A percentile compares a stretch with the other conserved stretches of the same genome.
Conservation (phyloP, 2,888 invertebrate genomes). For the Icerya purchasi region DNA sequence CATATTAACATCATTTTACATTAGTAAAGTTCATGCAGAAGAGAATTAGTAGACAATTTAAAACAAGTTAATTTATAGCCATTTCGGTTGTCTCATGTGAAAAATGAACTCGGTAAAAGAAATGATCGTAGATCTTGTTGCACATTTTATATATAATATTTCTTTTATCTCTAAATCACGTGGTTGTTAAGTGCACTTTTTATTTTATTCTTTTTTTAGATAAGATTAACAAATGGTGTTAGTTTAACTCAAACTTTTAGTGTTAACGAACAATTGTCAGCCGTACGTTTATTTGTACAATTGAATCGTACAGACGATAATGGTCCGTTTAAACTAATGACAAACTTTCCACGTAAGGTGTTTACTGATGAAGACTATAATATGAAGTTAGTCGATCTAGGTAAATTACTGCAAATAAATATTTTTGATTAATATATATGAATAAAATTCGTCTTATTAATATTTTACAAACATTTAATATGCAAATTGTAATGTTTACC, state of each 20-base stretch:
- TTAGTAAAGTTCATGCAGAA: too few relatives aligned
- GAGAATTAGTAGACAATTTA: too few relatives aligned
- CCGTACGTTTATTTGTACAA: constrained; percentile 71
- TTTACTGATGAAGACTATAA: constrained; percentile 73
- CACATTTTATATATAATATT: too few relatives aligned
- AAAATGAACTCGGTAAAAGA: too few relatives aligned
- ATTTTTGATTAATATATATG: constrained; percentile 1
- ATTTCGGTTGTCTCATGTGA: too few relatives aligned
- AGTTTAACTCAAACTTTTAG: constrained; percentile 54
- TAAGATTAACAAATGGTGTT: constrained; percentile 52
- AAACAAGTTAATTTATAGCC: too few relatives aligned
- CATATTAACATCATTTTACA: too few relatives aligned
- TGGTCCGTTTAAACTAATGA: constrained; percentile 61
- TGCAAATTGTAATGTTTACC: too few relatives aligned
- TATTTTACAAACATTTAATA: too few relatives aligned
- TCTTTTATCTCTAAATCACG: too few relatives aligned
- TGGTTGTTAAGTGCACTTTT: too few relatives aligned
- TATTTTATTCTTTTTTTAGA: constrained; percentile 32
- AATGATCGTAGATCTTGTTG: too few relatives aligned
- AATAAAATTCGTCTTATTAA: neutral
- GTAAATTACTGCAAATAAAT: constrained; percentile 27
- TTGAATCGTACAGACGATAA: constrained; percentile 53
- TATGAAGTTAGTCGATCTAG: constrained; percentile 60
- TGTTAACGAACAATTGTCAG: constrained; percentile 69
- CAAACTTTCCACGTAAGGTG: constrained; percentile 71